Percentiles rank a stretch among this genome's conserved stretches.
Evolutionary conservation across 2,113 vertebrate species (phyloP).

Genomic region (Spea bombifrons): DNA sequence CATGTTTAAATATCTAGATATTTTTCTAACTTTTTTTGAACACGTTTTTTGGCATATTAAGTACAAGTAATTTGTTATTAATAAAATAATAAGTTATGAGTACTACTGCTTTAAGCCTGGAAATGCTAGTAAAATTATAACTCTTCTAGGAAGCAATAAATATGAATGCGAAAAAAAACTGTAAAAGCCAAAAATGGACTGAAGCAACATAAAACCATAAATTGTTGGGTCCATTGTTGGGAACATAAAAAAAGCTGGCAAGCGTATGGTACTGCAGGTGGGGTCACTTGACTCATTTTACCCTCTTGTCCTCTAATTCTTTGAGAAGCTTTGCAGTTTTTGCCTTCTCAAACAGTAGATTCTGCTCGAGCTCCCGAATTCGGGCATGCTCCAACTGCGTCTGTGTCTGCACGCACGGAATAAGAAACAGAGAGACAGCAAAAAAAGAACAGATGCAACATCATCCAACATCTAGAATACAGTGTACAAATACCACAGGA

Average conservation of each 20-base stretch:
- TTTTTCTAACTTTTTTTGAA: no score
- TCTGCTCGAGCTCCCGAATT: conserved; percentile 92
- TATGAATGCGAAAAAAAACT: conserved; percentile 32
- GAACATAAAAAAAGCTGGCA: conserved; percentile 48
- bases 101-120: conserved; percentile 44
- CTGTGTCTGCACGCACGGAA: conserved; percentile 79
- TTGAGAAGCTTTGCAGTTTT: conserved; percentile 87
- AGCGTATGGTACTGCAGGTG: conserved; percentile 57
- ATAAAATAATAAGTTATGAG: no score
- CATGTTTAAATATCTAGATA: no score
- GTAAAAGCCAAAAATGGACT: conserved; percentile 53
- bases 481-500: conserved; percentile 54
- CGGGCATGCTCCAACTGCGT: conserved; percentile 92
- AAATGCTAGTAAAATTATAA: conserved; percentile 26
- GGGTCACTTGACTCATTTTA: conserved; percentile 65
- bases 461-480: conserved; percentile 59
- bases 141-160: conserved; percentile 35
- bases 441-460: conserved; percentile 55
- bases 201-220: conserved; percentile 41
- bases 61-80: no score
- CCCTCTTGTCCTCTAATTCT: conserved; percentile 90
- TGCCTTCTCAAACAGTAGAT: conserved; percentile 90
- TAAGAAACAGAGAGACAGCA: conserved; percentile 45
- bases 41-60: no score
- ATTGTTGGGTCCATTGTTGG: conserved; percentile 42